Base-by-base conservation (phyloP, 2,888 invertebrate species). In the Plagiodera versicolora region DNA sequence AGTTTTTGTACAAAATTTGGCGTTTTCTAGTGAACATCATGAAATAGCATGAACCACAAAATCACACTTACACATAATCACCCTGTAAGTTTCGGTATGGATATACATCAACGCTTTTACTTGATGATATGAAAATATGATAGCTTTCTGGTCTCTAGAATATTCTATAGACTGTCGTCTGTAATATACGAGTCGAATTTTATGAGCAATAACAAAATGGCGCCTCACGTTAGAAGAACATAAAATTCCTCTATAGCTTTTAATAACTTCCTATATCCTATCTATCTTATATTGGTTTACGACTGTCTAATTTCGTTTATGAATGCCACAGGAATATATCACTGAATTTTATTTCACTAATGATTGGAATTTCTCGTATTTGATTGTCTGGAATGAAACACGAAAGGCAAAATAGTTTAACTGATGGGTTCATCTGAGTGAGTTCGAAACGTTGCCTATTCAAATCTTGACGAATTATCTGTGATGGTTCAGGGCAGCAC, bases 191-290 rank as follows among this genome's bases (percentile, higher is more conserved):
- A 35, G 47, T 18, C 32, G 18, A 14, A n/a, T 56, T 56, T 56
- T 56, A 56, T 48, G 55, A 48, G 55, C 14, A 56, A 56, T 56
- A 56, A 56, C 55, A 56, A 56, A 56, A 56, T 56, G 55, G 55
- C 55, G 55, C 32, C 55, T 24, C 46, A 19, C 55, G 20, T 56
- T 48, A 56, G 47, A 56, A 19, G 47, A 35, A 14, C 48, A 48
- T 56, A 56, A 48, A 56, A 47, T 39, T 48, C 16, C 45, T n/a
- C n/a, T 20, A 18, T 39, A 46, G 24, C 39, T 28, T 54, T 54
- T 54, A 54, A 54, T 54, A 46, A 54, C 46, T 19, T 54, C 46
- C 32, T 28, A 10, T 11, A 54, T 32, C 44, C 20, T 46, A 48
- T 46, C 39, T 39, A 39, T 39, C 16, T 20, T 56, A 55, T 56